Evolutionary conservation across 2,888 invertebrate genomes (phyloP).

Genomic region (Trachelus iudaicus): DNA sequence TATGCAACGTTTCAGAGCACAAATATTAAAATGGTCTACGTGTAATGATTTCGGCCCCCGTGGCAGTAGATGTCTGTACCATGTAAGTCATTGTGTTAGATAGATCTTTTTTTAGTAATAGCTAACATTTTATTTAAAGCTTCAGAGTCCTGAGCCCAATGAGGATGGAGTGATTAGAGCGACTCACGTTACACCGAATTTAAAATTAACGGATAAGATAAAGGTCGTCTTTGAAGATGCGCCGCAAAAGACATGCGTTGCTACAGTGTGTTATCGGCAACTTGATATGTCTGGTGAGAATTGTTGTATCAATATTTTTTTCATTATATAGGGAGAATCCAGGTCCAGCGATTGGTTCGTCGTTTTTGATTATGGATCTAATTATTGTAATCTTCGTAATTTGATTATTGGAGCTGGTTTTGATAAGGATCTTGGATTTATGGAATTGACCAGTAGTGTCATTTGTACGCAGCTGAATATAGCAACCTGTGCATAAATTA

Average conservation of each 20-base stretch:
- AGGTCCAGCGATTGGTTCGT: constrained; percentile 41
- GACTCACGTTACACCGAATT: constrained; percentile 31
- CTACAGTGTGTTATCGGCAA: constrained; percentile 25
- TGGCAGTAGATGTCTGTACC: constrained; percentile 38
- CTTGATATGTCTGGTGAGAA: not conserved
- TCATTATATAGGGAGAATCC: constrained; percentile 39
- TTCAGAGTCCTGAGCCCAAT: constrained; percentile 18
- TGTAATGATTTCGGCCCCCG: constrained; percentile 34
- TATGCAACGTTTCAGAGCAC: constrained; percentile 44
- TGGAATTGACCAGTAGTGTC: constrained; percentile 37
- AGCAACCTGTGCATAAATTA: constrained; percentile 32
- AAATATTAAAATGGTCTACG: constrained; percentile 45
- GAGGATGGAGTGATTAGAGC: constrained; percentile 38
- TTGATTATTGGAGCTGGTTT: constrained; percentile 38
- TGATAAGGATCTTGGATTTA: constrained; percentile 30
- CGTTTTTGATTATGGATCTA: constrained; percentile 45
- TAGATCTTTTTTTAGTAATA: not conserved
- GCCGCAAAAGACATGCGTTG: constrained; percentile 35
- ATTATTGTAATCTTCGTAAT: constrained; percentile 49
- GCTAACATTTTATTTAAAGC: constrained; percentile 12
- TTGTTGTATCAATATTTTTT: not conserved
- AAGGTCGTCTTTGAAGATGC: constrained; percentile 32
- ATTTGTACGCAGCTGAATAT: constrained; percentile 48
- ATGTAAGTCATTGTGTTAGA: constrained; percentile 25
- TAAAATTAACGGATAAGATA: constrained; percentile 31